Evolutionary conservation across 2,797 vertebrate species (phyloP).

Genomic region (Tangara arthus): DNA sequence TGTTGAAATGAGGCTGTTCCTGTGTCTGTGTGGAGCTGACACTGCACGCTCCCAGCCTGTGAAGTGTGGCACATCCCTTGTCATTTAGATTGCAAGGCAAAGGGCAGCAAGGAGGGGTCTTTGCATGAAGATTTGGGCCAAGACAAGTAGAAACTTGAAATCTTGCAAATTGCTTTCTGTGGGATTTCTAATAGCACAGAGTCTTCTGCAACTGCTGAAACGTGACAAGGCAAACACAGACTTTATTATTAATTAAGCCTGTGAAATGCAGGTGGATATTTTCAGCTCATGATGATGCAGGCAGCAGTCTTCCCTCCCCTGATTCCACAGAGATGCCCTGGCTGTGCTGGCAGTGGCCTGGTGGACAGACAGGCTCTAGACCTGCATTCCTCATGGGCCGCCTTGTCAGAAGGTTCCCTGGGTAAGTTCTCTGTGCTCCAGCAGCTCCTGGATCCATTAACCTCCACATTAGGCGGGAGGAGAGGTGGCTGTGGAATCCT

Average conservation of each 20-base stretch:
- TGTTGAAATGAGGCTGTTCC: not conserved
- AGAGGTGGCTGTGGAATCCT: not conserved
- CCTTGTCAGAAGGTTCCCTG: not conserved
- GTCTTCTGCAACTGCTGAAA: not conserved
- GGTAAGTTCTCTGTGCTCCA: not conserved
- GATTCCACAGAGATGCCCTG: not conserved
- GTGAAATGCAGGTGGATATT: not conserved
- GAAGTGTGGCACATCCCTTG: not conserved
- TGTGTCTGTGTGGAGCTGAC: not conserved
- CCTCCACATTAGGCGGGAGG: not conserved
- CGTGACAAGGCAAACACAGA: not conserved
- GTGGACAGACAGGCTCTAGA: not conserved
- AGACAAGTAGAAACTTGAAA: not conserved
- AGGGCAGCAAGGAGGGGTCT: not conserved
- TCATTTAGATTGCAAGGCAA: not conserved
- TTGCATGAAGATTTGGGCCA: not conserved
- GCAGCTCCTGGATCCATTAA: not conserved
- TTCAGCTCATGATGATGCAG: not conserved
- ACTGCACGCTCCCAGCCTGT: rapidly evolving
- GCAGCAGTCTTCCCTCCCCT: not conserved
- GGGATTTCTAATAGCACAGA: not conserved
- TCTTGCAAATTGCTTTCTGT: slow-evolving; percentile 16
- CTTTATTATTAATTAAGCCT: not conserved
- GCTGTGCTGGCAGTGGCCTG: not conserved
- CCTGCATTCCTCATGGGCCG: rapidly evolving